Conservation (phyloP, 1,140 invertebrate species). For the Bombus confusus region DNA sequence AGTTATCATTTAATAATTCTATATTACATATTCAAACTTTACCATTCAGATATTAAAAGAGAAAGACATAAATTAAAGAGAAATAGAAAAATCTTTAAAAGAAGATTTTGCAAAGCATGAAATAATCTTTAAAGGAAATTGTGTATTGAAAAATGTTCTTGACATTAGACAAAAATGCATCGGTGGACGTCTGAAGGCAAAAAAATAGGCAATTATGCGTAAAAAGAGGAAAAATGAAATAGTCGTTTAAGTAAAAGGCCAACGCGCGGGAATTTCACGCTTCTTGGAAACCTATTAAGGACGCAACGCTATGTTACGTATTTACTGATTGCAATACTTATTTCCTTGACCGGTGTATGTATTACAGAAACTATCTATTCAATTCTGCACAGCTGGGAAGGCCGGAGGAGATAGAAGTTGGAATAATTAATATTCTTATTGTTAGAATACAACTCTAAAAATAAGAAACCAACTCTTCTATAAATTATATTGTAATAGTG, state of each 20-base stretch:
- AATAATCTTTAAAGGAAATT: background rate
- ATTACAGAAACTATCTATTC: background rate
- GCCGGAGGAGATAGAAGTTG: background rate
- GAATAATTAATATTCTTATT: background rate
- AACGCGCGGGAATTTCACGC: conserved; percentile 18
- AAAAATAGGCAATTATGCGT: background rate
- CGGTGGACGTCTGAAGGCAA: background rate
- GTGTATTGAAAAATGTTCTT: too few species aligned
- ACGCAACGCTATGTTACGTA: conserved; percentile 4
- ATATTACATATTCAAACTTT: background rate
- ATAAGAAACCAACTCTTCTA: background rate
- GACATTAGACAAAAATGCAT: background rate
- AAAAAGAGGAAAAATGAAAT: background rate
- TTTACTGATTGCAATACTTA: conserved; percentile 34
- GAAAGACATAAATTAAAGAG: too few species aligned
- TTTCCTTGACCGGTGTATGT: conserved; percentile 25
- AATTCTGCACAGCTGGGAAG: background rate
- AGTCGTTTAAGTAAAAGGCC: conserved; percentile 27
- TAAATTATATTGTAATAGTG: background rate
- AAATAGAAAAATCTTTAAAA: background rate
- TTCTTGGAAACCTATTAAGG: conserved; percentile 36
- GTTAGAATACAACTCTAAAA: background rate
- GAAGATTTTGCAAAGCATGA: background rate
- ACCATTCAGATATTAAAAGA: background rate
- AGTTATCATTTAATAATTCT: background rate